A percentile compares a stretch with the other conserved stretches of the same genome.
Evolutionary conservation across 2,113 vertebrate genomes (phyloP).

Genomic region (Antigone vipio): DNA sequence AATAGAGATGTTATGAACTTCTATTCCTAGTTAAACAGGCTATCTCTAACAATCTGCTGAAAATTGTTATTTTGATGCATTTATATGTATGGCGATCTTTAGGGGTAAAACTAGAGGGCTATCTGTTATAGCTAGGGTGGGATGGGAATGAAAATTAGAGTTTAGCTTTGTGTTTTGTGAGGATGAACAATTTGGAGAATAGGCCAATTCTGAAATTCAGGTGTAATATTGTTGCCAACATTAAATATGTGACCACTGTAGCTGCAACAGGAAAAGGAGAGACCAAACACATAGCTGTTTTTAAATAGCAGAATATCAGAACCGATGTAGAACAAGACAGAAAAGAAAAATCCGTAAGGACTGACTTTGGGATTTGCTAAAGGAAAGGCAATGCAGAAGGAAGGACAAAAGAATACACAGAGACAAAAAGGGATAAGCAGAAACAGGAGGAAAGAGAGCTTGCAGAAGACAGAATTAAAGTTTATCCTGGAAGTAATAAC

Average conservation of each 20-base stretch:
- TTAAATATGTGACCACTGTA: background rate
- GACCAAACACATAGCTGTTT: background rate
- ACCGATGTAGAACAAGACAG: background rate
- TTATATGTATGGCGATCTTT: slow-evolving; percentile 9
- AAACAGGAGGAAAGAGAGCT: background rate
- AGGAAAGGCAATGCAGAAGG: background rate
- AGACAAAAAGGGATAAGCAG: background rate
- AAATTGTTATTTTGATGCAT: slow-evolving; percentile 59
- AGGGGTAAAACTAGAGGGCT: background rate
- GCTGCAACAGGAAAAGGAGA: background rate
- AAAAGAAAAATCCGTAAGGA: background rate
- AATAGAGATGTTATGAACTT: slow-evolving; percentile 31
- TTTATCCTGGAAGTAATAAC: background rate
- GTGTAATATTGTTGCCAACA: background rate
- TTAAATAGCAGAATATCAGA: background rate
- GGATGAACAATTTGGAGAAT: slow-evolving; percentile 39
- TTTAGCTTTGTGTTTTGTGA: background rate
- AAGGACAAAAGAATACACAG: background rate
- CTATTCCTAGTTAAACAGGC: slow-evolving; percentile 33
- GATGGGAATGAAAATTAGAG: slow-evolving; percentile 26
- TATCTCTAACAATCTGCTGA: slow-evolving; percentile 17
- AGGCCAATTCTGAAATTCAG: slow-evolving; percentile 42
- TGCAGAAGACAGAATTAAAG: background rate
- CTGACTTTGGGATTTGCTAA: background rate
- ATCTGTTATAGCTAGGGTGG: background rate